Evolutionary conservation across 2,797 vertebrate genomes (phyloP).

Genomic region (Sylvia borin): DNA sequence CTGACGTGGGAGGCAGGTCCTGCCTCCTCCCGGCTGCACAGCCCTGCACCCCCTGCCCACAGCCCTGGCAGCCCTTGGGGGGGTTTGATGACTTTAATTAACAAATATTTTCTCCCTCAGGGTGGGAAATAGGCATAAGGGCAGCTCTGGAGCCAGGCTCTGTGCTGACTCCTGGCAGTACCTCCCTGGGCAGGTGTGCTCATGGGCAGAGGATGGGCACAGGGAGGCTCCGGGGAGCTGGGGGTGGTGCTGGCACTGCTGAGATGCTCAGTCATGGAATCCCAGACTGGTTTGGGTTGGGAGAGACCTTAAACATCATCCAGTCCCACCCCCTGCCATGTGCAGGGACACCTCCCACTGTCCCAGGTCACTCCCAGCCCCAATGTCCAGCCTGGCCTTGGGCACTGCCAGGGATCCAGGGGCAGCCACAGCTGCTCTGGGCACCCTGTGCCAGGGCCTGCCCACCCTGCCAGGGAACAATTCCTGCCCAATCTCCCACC

Average conservation of each 20-base stretch:
- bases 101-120: background rate
- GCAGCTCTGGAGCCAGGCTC: background rate
- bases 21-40: rapidly evolving
- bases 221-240: rapidly evolving
- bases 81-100: background rate
- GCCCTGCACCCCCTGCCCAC: background rate
- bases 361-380: background rate
- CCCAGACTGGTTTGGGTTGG: background rate
- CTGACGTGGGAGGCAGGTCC: background rate
- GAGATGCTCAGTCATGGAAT: background rate
- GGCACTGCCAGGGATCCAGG: background rate
- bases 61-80: rapidly evolving
- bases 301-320: background rate
- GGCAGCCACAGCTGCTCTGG: background rate
- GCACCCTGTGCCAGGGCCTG: background rate
- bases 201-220: background rate
- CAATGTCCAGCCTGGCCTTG: background rate
- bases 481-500: background rate
- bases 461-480: background rate
- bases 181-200: background rate
- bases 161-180: background rate
- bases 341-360: background rate
- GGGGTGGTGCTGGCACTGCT: background rate
- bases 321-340: rapidly evolving
- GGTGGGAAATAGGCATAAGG: background rate